Conservation (phyloP, 2,888 invertebrate species). For the Euspilapteryx auroguttella region DNA sequence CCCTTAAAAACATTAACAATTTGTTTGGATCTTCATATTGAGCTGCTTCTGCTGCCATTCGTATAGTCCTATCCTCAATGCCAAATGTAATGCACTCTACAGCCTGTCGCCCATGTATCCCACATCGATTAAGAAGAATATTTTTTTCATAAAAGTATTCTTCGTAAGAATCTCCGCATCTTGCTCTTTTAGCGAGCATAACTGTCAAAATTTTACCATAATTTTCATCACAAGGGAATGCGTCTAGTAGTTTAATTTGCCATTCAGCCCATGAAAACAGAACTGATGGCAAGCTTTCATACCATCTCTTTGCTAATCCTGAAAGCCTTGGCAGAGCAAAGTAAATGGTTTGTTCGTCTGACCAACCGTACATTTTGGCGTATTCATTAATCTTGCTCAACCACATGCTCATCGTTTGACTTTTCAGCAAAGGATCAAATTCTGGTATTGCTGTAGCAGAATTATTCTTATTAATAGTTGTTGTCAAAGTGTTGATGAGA, state of each 20-base stretch:
- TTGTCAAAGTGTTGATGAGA: no score
- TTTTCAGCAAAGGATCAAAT: background rate
- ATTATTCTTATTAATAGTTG: no score
- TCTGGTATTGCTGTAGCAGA: no score
- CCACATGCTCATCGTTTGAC: background rate
- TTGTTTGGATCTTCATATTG: conserved; percentile 5
- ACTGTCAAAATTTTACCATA: conserved; percentile 2
- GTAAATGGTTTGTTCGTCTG: background rate
- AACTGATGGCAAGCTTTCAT: background rate
- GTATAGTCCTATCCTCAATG: conserved; percentile 4
- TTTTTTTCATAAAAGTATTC: conserved; percentile 3
- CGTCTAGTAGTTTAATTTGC: background rate
- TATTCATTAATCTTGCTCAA: background rate
- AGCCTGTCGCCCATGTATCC: conserved; percentile 5
- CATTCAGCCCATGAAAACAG: background rate
- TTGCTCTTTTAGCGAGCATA: conserved; percentile 1
- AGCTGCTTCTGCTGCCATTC: conserved; percentile 5
- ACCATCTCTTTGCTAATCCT: background rate
- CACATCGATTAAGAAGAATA: conserved; percentile 3
- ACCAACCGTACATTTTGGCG: background rate
- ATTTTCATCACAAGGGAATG: conserved; percentile 4
- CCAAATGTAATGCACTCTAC: conserved; percentile 6
- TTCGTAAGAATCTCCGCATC: background rate
- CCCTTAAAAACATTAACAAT: no score
- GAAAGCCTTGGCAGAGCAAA: background rate